phyloP scores from a whole-genome alignment of 2,888 invertebrate genomes.

The Lepidocyrtoides sp. region DNA sequence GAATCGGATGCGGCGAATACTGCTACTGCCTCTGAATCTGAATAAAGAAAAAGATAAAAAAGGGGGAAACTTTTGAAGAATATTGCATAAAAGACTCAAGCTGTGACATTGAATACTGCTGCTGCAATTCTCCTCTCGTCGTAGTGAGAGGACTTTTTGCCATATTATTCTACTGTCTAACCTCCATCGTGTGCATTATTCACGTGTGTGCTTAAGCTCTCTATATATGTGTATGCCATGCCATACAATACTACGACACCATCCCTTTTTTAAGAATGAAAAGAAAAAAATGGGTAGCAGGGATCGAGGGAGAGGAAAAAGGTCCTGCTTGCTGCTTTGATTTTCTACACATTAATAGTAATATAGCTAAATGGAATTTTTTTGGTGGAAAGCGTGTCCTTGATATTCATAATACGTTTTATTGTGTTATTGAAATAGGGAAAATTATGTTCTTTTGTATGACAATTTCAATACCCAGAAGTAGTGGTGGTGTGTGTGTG shows the following conservation, averaged over 20 bases:
- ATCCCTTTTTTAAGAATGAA: slow-evolving; percentile 49
- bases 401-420: slow-evolving; percentile 59
- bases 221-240: background rate
- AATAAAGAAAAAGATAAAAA: slow-evolving; percentile 47
- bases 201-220: background rate
- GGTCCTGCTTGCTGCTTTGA: slow-evolving; percentile 2
- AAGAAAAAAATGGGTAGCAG: background rate
- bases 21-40: slow-evolving; percentile 40
- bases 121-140: slow-evolving; percentile 32
- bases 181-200: slow-evolving; percentile 26
- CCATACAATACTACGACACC: background rate
- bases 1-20: slow-evolving; percentile 34
- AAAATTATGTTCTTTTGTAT: slow-evolving; percentile 59
- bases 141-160: slow-evolving; percentile 42
- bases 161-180: slow-evolving; percentile 37
- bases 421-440: slow-evolving; percentile 60
- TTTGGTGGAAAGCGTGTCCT: slow-evolving; percentile 52
- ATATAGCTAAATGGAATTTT: slow-evolving; percentile 40
- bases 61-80: slow-evolving; percentile 58
- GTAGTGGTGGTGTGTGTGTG: background rate
- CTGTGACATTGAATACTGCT: slow-evolving; percentile 72
- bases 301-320: slow-evolving; percentile 8
- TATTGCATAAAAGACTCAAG: slow-evolving; percentile 77
- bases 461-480: background rate
- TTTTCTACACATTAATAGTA: slow-evolving; percentile 53